Evolutionary conservation across 2,113 vertebrate genomes (phyloP), one percentile per base, ranked within the genome.

Genomic region (Porphyrio hochstetteri): DNA sequence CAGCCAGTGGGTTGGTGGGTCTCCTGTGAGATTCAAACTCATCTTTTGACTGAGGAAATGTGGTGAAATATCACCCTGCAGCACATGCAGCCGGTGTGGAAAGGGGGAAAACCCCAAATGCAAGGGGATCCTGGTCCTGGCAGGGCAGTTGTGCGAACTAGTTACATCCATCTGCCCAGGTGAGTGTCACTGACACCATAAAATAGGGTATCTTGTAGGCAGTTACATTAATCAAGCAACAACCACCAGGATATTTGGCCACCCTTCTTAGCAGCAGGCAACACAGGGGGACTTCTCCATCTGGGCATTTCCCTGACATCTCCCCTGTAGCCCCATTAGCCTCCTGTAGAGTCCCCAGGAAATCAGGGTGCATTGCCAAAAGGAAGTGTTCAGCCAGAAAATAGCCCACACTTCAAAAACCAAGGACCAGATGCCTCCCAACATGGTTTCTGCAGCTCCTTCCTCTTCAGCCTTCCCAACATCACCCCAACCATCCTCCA

Each of bases 101-200:
- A 78, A 88, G 46, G 38, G 19, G 11, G 14, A 70, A 40, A 7
- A 7, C 15, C 21, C 21, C 17, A 29, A 74, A 87, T 56, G 23
- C 35, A 55, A 17, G 76, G 33, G n/a, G 13, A 84, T 4, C 40
- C 5, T 2, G 0, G 33, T 82, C 25, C 14, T 78, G 69, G 14
- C 2, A 1, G 21, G 25, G 23, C 2, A 1, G 53, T 35, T 1
- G 0, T 76, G 56, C 2, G 0, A 24, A 60, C 6, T 52, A 29
- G 36, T 94, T 81, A 31, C 10, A 59, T 10, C n/a, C 28, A 46
- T 1, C 1, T 61, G 68, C 38, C 67, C 3, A 5, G 59, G 11
- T 69, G 24, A 61, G 29, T 33, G 24, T 80, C 55, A 17, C 21
- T 2, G 2, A 10, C 2, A 7, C 27, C 31, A 29, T 55, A 16